Percentiles rank a stretch among this genome's conserved stretches.
Conservation (phyloP, 2,888 invertebrate genomes). For the Onthophagus sagittarius region DNA sequence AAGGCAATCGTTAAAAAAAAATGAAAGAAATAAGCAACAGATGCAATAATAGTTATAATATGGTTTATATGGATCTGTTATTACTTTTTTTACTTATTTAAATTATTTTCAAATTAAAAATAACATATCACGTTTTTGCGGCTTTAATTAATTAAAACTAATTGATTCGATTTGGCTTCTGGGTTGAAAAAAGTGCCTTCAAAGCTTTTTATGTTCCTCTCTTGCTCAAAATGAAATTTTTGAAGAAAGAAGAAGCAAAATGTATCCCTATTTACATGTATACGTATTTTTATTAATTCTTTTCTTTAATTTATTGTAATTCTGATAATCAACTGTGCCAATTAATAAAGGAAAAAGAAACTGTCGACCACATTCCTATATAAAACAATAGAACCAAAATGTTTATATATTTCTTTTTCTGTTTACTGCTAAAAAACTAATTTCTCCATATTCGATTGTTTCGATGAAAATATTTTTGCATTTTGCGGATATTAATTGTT, state of each 20-base stretch:
- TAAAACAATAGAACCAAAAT: background rate
- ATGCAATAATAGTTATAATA: background rate
- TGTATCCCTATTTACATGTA: background rate
- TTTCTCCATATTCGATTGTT: background rate
- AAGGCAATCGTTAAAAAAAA: background rate
- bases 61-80: background rate
- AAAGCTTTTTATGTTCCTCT: background rate
- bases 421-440: background rate
- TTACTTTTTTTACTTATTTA: background rate
- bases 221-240: background rate
- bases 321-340: background rate
- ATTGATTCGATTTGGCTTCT: background rate
- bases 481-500: background rate
- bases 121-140: background rate
- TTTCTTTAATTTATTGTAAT: background rate
- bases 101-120: background rate
- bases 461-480: background rate
- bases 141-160: background rate
- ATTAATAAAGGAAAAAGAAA: background rate
- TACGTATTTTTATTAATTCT: background rate
- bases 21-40: background rate
- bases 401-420: background rate
- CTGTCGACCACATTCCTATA: background rate
- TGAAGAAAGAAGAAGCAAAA: background rate
- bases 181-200: background rate